A percentile compares a stretch with the other conserved stretches of the same genome.
Conservation (phyloP, 1,140 invertebrate species). For the Lethrus apterus region DNA sequence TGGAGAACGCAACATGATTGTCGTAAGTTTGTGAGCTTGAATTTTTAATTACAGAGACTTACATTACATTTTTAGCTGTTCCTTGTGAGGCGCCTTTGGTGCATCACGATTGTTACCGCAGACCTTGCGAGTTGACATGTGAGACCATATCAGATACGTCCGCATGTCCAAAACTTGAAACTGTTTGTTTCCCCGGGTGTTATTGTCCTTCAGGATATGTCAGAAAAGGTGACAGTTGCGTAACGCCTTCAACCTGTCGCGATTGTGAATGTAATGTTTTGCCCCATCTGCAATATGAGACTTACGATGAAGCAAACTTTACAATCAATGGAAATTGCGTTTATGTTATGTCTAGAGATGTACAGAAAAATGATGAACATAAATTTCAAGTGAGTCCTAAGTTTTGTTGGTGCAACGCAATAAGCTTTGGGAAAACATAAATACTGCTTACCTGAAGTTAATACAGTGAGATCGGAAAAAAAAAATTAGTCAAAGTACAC, state of each 20-base stretch:
- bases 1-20: conserved; percentile 67
- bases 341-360: conserved; percentile 63
- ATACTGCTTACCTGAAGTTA: no score
- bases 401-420: no score
- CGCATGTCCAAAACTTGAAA: conserved; percentile 52
- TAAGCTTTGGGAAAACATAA: no score
- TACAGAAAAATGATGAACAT: conserved; percentile 44
- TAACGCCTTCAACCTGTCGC: conserved; percentile 61
- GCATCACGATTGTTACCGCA: conserved; percentile 71
- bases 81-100: conserved; percentile 63
- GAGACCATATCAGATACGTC: conserved; percentile 51
- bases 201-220: conserved; percentile 75
- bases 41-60: conserved; percentile 21
- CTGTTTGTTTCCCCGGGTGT: conserved; percentile 71
- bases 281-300: conserved; percentile 62
- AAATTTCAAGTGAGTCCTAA: conserved; percentile 52
- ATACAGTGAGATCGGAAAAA: no score
- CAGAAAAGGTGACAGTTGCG: conserved; percentile 58
- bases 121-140: conserved; percentile 65
- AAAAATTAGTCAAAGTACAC: no score
- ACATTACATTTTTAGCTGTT: no score
- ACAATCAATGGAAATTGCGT: conserved; percentile 72
- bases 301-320: conserved; percentile 65
- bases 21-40: conserved; percentile 46
- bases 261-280: conserved; percentile 72